Evolutionary conservation across 35 echinoderm and acorn worm species (phyloP), one percentile per base, ranked within the genome.

Genomic region (Apostichopus californicus): DNA sequence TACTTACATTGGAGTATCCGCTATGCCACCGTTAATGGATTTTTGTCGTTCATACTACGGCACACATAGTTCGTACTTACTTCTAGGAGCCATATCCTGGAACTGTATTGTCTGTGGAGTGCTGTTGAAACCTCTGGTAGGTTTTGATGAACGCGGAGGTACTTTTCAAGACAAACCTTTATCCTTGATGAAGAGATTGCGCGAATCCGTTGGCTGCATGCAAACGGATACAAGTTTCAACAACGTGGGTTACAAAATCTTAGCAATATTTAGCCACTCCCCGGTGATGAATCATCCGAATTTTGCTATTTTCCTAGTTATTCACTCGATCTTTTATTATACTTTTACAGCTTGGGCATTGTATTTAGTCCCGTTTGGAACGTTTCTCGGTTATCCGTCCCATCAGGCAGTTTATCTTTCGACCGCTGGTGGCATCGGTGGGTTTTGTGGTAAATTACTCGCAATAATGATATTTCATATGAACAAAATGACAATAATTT

Each of bases 261-360:
- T 26, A 15, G 72, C 5, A 21, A 73, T 68, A 15, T 72, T 89
- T 64, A 73, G 68, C 63, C 46, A 54, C 15, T 8, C 22, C 10
- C 34, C 86, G 8, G 46, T 26, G 2, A 89, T 53, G 24, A 73
- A 72, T 28, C 86, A 89, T 89, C 86, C 68, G 7, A 26, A 23
- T 18, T 89, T 89, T 53, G 86, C 61, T 7, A 54, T 89, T 20
- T 89, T 89, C 52, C 24, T 89, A 9, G 6, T 89, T 1, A 89
- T 89, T 54, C 86, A 89, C 72, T 89, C 86, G 13, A n/a, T 89
- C 5, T 89, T 89, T 20, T 89, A 89, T 72, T 89, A 89, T 34
- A 78, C 89, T 7, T 91, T 78, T 66, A 91, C 46, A 18, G 89
- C 89, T 2, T 91, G 89, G 89, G 89, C 89, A 55, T 15, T 91